phyloP scores from a whole-genome alignment of 1,140 invertebrate species.

The Drosophila grimshawi region DNA sequence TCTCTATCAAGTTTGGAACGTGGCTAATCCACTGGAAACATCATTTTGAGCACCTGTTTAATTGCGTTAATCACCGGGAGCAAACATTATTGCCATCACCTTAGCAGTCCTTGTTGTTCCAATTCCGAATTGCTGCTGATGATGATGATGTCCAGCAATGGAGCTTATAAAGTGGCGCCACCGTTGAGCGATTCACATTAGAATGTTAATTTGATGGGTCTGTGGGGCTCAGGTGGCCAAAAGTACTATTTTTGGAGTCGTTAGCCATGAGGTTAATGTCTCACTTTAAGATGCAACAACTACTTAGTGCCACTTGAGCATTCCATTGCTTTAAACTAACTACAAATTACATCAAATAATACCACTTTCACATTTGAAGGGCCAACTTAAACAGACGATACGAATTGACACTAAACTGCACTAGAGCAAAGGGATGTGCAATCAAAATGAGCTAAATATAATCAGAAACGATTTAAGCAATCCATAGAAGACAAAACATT shows the following conservation, averaged over 20 bases:
- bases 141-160: constrained; percentile 8
- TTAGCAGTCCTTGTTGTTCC: constrained; percentile 6
- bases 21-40: constrained; percentile 81
- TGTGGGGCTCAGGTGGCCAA: constrained; percentile 45
- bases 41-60: constrained; percentile 84
- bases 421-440: too few relatives aligned
- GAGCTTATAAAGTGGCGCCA: background rate
- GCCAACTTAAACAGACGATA: too few relatives aligned
- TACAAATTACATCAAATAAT: too few relatives aligned
- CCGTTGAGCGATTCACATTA: constrained; percentile 35
- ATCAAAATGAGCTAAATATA: too few relatives aligned
- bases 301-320: constrained; percentile 1
- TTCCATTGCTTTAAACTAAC: background rate
- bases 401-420: too few relatives aligned
- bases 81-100: constrained; percentile 67
- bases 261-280: constrained; percentile 26
- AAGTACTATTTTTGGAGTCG: constrained; percentile 31
- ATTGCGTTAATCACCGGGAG: constrained; percentile 83
- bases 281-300: constrained; percentile 4
- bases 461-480: too few relatives aligned
- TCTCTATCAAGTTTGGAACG: background rate
- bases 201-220: constrained; percentile 59
- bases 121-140: constrained; percentile 8
- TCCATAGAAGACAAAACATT: too few relatives aligned
- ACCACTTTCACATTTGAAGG: too few relatives aligned